A percentile compares a stretch with the other conserved stretches of the same genome.
Evolutionary conservation across 2,113 vertebrate genomes (phyloP).

Genomic region (Echinops telfairi): DNA sequence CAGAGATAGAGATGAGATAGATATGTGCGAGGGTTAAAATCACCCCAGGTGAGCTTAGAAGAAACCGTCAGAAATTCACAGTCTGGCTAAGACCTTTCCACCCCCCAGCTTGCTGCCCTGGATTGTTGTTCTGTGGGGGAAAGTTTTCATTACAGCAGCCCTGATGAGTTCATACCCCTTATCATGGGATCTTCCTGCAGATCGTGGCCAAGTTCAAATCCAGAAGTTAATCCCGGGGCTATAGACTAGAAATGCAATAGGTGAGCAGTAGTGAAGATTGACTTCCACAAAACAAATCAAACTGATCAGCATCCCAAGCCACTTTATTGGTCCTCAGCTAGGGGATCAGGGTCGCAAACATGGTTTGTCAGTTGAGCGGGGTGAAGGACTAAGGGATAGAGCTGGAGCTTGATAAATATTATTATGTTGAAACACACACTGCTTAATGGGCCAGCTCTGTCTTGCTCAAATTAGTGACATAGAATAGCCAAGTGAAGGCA

Average conservation of each 20-base stretch:
- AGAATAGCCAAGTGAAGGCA: neutral
- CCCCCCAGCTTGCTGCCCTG: neutral
- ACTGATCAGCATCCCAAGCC: constrained; percentile 62
- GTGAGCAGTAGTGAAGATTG: constrained; percentile 57
- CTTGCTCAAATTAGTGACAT: neutral
- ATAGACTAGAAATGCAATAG: constrained; percentile 45
- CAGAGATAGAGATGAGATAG: too few species aligned
- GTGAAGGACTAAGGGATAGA: neutral
- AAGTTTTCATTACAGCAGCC: neutral
- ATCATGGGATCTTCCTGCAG: constrained; percentile 58
- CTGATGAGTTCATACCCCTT: neutral
- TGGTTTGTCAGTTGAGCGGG: neutral
- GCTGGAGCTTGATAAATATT: neutral
- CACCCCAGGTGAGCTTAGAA: neutral
- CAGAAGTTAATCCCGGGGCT: constrained; percentile 48
- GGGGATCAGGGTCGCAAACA: constrained; percentile 9
- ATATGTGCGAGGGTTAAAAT: neutral
- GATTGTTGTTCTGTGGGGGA: neutral
- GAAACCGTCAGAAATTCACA: neutral
- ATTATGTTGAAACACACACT: neutral
- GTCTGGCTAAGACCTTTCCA: neutral
- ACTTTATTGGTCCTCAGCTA: constrained; percentile 26
- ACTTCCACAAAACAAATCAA: constrained; percentile 56
- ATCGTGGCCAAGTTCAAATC: neutral
- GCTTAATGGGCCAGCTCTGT: neutral